Evolutionary conservation across 2,113 vertebrate species (phyloP), one percentile per base, ranked within the genome.

Genomic region (Isurus oxyrinchus): DNA sequence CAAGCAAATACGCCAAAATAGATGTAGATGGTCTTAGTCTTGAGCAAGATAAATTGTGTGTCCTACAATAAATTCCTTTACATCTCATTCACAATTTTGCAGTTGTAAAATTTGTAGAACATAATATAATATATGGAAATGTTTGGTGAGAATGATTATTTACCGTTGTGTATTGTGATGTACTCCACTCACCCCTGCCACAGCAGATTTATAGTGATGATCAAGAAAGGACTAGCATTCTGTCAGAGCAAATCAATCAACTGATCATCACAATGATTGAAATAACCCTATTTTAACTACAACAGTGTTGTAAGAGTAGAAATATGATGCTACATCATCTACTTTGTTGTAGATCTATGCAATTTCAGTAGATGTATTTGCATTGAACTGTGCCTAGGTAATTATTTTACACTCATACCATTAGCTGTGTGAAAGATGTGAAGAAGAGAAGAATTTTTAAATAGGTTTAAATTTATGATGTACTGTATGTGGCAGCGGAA

Each of bases 291-390:
- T 97, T 98, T 98, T 98, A 98, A 97, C 96, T 97, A 97, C 97
- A 98, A 98, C 98, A 96, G 97, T 97, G 97, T 98, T 98, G 97
- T 98, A 97, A 97, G 97, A 97, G 97, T 98, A 98, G 98, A 53
- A 72, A 98, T 97, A 96, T 44, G 96, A 97, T 98, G 97, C 94
- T 72, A 95, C 98, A 98, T 98, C 98, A 98, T 98, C 97, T 98
- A 98, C 97, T 98, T 97, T 97, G 97, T 97, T 98, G 97, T 98
- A 98, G 97, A 98, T 98, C 99, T 99, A 99, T 99, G 99, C 98
- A 99, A 98, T 98, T 98, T 97, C 96, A 97, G 97, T 98, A 98
- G 98, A 97, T 97, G 97, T 97, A 97, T 97, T 96, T 97, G 97
- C 98, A 97, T 97, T 97, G 96, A 98, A 97, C 97, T 97, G 96